These are phyloP conservation scores for Diabrotica balteata DNA, from an alignment of 2,888 invertebrate genomes.

Conservation along the genomic window DNA sequence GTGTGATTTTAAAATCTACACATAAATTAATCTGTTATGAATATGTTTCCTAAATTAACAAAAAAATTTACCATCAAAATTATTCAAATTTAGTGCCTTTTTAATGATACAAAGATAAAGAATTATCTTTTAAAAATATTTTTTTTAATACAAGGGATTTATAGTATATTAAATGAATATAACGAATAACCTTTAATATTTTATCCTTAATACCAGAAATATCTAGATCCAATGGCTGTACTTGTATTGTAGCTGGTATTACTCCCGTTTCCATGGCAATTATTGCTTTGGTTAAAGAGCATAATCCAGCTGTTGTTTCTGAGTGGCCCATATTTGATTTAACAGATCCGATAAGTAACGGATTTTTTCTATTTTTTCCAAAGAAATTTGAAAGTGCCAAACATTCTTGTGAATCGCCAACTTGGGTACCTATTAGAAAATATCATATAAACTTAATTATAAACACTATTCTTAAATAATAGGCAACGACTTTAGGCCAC, in stretches of 20 bases:
- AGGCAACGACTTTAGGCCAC: background rate
- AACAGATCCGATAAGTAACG: slow-evolving; percentile 66
- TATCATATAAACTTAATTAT: background rate
- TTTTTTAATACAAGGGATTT: no score
- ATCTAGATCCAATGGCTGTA: slow-evolving; percentile 64
- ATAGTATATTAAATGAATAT: no score
- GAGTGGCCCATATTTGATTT: slow-evolving; percentile 62
- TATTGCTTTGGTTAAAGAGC: slow-evolving; percentile 67
- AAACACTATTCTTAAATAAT: background rate
- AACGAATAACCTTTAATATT: no score
- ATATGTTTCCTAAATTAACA: no score
- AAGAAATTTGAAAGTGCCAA: slow-evolving; percentile 36
- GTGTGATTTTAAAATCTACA: no score
- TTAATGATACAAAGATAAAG: no score
- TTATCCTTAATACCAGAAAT: slow-evolving; percentile 62
- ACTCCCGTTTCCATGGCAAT: slow-evolving; percentile 73
- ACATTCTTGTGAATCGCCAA: slow-evolving; percentile 44
- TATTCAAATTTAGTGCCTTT: no score
- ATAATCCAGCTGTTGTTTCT: slow-evolving; percentile 62
- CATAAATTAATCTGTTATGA: no score
- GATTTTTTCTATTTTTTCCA: slow-evolving; percentile 58
- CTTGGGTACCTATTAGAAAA: slow-evolving; percentile 57
- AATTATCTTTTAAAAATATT: no score
- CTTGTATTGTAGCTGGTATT: slow-evolving; percentile 78
- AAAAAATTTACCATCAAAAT: no score